phyloP scores from a whole-genome alignment of 2,888 invertebrate genomes.

The Toxonevra muliebris region DNA sequence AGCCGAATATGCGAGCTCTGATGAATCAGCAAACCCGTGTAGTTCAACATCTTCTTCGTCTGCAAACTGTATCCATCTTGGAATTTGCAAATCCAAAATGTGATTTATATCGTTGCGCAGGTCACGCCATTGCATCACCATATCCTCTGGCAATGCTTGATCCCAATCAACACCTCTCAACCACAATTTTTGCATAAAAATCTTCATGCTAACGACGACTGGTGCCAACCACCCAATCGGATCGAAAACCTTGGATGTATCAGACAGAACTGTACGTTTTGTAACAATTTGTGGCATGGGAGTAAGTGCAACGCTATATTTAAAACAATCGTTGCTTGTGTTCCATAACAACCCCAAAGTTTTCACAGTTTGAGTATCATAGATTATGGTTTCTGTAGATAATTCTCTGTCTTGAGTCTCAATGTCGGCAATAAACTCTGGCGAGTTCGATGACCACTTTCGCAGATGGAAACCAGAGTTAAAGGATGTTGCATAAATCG shows the following conservation, averaged over 20 bases:
- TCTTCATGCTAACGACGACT: neutral
- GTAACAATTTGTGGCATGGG: neutral
- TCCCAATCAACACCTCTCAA: slow-evolving; percentile 1
- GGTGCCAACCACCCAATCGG: slow-evolving; percentile 25
- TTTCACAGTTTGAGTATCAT: slow-evolving; percentile 17
- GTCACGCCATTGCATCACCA: neutral
- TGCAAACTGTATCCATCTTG: slow-evolving; percentile 5
- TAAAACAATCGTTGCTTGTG: slow-evolving; percentile 11
- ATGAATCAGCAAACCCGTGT: slow-evolving; percentile 13
- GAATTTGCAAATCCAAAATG: neutral
- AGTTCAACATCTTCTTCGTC: slow-evolving; percentile 3
- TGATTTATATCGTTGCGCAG: no score
- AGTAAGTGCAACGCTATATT: slow-evolving; percentile 11
- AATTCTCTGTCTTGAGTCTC: neutral
- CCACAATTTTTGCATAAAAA: slow-evolving; percentile 1
- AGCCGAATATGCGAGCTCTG: slow-evolving; percentile 32
- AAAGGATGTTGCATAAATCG: neutral
- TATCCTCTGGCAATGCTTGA: slow-evolving; percentile 24
- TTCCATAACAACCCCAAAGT: slow-evolving; percentile 25
- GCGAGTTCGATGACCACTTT: slow-evolving; percentile 22
- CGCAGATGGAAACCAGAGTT: neutral
- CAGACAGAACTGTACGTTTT: slow-evolving; percentile 21
- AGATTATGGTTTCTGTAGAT: slow-evolving; percentile 6
- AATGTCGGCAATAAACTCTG: slow-evolving; percentile 2
- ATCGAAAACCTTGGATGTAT: slow-evolving; percentile 23